Evolutionary conservation across 2,888 invertebrate species (phyloP), one percentile per base, ranked within the genome.

Genomic region (Ormia ochracea): DNA sequence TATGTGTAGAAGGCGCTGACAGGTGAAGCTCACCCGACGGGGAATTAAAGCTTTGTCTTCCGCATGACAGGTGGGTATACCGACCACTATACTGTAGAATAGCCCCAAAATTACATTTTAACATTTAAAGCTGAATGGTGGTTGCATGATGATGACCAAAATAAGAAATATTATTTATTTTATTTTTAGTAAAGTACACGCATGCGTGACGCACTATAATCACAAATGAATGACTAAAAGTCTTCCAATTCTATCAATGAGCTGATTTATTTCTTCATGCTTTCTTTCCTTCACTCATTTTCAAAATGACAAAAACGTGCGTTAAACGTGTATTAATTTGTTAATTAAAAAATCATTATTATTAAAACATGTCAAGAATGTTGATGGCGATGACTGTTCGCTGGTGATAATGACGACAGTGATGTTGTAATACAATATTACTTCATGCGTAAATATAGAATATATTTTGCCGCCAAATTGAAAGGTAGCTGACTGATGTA

Each of bases 291-390:
- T n/a, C n/a, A n/a, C n/a, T 72, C 38, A 26, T 45, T n/a, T 19
- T 38, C 45, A 21, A 14, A 23, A 56, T 56, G 48, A 58, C 28
- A 48, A 63, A 69, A 70, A 70, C 69, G 76, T 70, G 69, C 76
- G 63, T 76, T 76, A 66, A 80, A 76, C 76, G 79, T 80, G 79
- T 72, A 48, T 61, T 76, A 76, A 80, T 80, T 80, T 80, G 65
- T 76, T 80, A 80, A 80, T 80, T 80, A 80, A 76, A 68, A 80
- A 76, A 19, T 41, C 72, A 80, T 79, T 75, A 75, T 75, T 75
- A 59, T 56, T 68, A 50, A 65, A 70, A 66, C 65, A 70, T 70
- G 56, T 31, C 56, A 31, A 54, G 61, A 58, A 75, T 68, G 12
- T 65, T 38, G 52, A 72, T 74, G 70, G 12, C 10, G 31, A 54